Conservation (phyloP, 2,797 vertebrate genomes). For the Anguilla obscura region DNA sequence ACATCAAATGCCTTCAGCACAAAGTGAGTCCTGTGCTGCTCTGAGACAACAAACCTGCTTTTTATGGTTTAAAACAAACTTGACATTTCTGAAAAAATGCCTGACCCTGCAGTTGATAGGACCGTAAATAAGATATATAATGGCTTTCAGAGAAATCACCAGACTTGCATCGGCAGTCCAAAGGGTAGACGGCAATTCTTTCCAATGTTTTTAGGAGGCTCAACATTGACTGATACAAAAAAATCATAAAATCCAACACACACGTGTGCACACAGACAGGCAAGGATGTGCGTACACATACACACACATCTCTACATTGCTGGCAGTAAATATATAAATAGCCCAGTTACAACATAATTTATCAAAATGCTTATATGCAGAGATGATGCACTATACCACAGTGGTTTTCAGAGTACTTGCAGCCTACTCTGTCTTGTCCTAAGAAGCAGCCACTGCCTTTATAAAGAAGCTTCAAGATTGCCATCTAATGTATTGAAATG, state of each 20-base stretch:
- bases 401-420: not conserved
- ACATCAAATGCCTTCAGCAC: slow-evolving; percentile 26
- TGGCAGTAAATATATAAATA: not conserved
- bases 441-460: not conserved
- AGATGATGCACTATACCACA: not conserved
- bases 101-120: slow-evolving; percentile 68
- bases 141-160: slow-evolving; percentile 56
- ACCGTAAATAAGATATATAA: slow-evolving; percentile 67
- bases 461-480: not conserved
- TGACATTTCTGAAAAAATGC: slow-evolving; percentile 61
- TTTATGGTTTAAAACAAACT: slow-evolving; percentile 63
- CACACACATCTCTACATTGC: not conserved
- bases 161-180: slow-evolving; percentile 46
- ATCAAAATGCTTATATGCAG: not conserved
- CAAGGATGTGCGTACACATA: not conserved
- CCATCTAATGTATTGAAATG: slow-evolving; percentile 31
- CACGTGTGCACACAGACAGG: not conserved
- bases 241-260: not conserved
- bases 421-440: not conserved
- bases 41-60: slow-evolving; percentile 48
- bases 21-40: slow-evolving; percentile 44
- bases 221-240: not conserved
- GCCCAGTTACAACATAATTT: not conserved
- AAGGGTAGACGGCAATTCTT: not conserved
- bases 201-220: not conserved